Conservation (phyloP, 2,888 invertebrate species). For the Diloba caeruleocephala region DNA sequence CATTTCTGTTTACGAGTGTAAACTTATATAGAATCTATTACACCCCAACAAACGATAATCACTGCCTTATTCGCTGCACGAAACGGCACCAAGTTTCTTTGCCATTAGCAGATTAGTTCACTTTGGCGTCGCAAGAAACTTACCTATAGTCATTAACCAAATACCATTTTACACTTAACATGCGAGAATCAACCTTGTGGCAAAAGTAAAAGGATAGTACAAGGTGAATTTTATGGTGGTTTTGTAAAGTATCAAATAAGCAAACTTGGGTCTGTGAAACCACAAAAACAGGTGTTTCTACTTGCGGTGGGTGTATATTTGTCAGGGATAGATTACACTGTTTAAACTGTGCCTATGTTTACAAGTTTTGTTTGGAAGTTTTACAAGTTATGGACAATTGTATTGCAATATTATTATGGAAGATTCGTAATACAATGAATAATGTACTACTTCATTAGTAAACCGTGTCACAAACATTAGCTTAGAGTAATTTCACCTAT, state of each 20-base stretch:
- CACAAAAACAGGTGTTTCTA: constrained; percentile 65
- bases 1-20: constrained; percentile 37
- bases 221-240: constrained; percentile 4
- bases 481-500: no score
- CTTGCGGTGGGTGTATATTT: constrained; percentile 46
- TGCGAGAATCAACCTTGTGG: constrained; percentile 36
- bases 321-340: constrained; percentile 49
- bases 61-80: constrained; percentile 63
- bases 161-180: constrained; percentile 6
- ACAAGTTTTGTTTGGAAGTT: constrained; percentile 31
- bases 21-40: constrained; percentile 46
- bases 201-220: background rate
- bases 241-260: constrained; percentile 40
- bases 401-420: constrained; percentile 1
- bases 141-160: constrained; percentile 64
- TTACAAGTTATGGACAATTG: constrained; percentile 18
- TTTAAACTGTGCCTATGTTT: constrained; percentile 36
- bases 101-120: constrained; percentile 81
- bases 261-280: constrained; percentile 54
- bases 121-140: constrained; percentile 66
- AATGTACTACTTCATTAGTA: no score
- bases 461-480: no score
- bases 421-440: background rate
- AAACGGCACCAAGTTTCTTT: constrained; percentile 64
- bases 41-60: constrained; percentile 53